Base-by-base conservation (phyloP, 2,888 invertebrate species). In the Rhimphoctona megacephalus region DNA sequence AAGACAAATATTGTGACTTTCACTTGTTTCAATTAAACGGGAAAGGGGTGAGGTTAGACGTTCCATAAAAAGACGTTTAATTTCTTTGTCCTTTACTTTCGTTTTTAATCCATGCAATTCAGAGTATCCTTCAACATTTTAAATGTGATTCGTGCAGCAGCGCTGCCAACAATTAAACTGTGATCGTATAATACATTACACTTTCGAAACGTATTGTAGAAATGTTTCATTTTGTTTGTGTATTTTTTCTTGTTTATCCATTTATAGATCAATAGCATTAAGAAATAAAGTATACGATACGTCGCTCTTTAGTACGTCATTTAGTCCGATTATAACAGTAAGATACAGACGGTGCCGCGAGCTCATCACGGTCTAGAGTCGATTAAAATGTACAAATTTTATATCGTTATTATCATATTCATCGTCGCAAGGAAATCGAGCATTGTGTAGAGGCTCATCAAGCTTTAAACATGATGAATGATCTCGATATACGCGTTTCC, bases 371-470 rank as follows among this genome's bases (percentile, higher is more conserved):
- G 74, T 54, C 36, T 22, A 73, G 33, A 61, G 19, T 81, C 61
- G 46, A 81, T 84, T 80, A 83, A 83, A 86, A 81, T 86, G 77
- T 83, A 86, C 80, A 83, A 86, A 39, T 74, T 82, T 77, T 66
- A 76, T 54, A 64, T 73, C 39, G 22, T 69, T 25, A 78, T 85
- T 22, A 67, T 76, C 22, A 8, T 14, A 61, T 46, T 54, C 61
- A 30, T 67, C 78, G 74, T 66, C 22, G 54, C 74, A 43, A 46
- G 30, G 19, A 57, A 14, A 14, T 80, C 36, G 36, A 49, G 46
- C 54, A 36, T 43, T 52, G 61, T 54, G 46, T 9, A 46, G 25
- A 39, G 25, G 64, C 46, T 66, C 2, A 5, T 66, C 30, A 17
- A 64, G 36, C 30, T 78, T 43, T 19, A 33, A 39, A 54, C 49